A percentile compares a stretch with the other conserved stretches of the same genome.
These are phyloP conservation scores for Drosophila ogumai DNA, from an alignment of 1,140 invertebrate species.

Conservation along the genomic window DNA sequence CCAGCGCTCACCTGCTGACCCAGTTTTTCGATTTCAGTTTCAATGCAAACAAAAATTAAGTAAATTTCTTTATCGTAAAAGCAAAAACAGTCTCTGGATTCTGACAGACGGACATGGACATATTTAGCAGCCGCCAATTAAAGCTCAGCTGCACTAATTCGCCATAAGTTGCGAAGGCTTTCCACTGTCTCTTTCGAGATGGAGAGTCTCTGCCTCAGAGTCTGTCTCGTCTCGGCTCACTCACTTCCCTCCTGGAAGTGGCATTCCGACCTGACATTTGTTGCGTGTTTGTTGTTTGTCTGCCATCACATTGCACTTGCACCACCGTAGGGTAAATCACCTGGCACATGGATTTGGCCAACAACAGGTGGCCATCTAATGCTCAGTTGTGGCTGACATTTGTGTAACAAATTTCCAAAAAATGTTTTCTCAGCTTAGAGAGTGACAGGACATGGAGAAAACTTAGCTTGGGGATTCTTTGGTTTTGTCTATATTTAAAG, in stretches of 20 bases:
- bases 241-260: conserved; percentile 16
- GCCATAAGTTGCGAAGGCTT: conserved; percentile 68
- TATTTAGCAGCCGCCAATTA: conserved; percentile 61
- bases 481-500: too few species aligned
- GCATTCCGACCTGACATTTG: conserved; percentile 65
- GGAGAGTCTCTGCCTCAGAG: not conserved
- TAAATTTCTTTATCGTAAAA: conserved; percentile 40
- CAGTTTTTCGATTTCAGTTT: conserved; percentile 55
- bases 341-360: conserved; percentile 13
- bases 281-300: conserved; percentile 63
- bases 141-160: conserved; percentile 74
- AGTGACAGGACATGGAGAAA: not conserved
- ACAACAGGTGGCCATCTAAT: conserved; percentile 16
- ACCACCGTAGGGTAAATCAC: conserved; percentile 26
- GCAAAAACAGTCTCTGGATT: conserved; percentile 29
- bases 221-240: conserved; percentile 26
- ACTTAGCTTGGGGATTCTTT: not conserved
- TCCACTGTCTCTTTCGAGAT: conserved; percentile 50
- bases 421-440: not conserved
- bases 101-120: conserved; percentile 48
- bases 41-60: conserved; percentile 44
- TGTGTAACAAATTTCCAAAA: conserved; percentile 12
- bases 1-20: conserved; percentile 60
- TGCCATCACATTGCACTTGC: conserved; percentile 1
- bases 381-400: conserved; percentile 1